Conservation (phyloP, 2,888 invertebrate genomes). For the Phalera bucephala region DNA sequence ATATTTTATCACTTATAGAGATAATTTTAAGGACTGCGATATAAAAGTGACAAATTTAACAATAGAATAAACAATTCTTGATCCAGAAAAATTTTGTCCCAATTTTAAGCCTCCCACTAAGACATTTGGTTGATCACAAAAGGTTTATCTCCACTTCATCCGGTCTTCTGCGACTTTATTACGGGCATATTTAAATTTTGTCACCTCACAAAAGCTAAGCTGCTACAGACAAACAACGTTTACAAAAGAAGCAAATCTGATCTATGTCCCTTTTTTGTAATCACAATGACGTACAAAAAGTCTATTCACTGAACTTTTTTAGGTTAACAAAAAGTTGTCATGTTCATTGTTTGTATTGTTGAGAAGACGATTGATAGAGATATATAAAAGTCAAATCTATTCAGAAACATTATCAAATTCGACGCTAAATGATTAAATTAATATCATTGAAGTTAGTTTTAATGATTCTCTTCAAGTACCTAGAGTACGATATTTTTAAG, state of each 20-base stretch:
- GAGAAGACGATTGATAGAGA: constrained; percentile 19
- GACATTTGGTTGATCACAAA: constrained; percentile 18
- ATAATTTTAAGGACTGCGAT: background rate
- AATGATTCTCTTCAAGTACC: constrained; percentile 11
- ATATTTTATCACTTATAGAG: constrained; percentile 4
- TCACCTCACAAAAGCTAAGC: constrained; percentile 37
- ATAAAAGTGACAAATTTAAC: constrained; percentile 12
- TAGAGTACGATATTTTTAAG: constrained; percentile 43
- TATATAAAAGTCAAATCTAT: too few species aligned
- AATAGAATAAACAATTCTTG: constrained; percentile 13
- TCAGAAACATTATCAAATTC: too few species aligned
- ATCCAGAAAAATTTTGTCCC: constrained; percentile 10
- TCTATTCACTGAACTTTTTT: constrained; percentile 31
- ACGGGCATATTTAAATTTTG: constrained; percentile 19
- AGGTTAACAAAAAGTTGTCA: constrained; percentile 16
- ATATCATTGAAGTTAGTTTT: constrained; percentile 11
- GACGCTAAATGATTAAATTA: too few species aligned
- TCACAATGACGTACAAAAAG: constrained; percentile 31
- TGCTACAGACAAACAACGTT: constrained; percentile 36
- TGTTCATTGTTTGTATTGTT: constrained; percentile 13
- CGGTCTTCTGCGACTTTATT: constrained; percentile 12
- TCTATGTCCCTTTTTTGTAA: constrained; percentile 29
- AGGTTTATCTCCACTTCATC: constrained; percentile 20
- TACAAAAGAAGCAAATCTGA: constrained; percentile 41
- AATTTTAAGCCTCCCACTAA: constrained; percentile 14